These are phyloP conservation scores for Hirtodrosophila duncani DNA, from an alignment of 2,888 invertebrate species.

Conservation along the genomic window DNA sequence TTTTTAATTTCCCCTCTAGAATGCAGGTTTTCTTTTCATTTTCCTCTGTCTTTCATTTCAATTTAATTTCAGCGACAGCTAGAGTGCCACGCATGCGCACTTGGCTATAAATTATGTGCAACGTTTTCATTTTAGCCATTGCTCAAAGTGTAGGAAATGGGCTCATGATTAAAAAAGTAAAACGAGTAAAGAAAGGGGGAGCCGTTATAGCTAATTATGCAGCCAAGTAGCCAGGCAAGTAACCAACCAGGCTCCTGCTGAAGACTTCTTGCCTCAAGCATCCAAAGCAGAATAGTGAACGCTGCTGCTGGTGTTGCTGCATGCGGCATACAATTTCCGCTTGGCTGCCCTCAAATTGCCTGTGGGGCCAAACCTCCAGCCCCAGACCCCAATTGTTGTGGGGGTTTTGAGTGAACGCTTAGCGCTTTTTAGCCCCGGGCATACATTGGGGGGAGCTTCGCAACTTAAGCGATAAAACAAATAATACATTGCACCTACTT, in stretches of 20 bases:
- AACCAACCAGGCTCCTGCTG: not conserved
- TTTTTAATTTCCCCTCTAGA: conserved; percentile 51
- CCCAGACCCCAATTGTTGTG: conserved; percentile 17
- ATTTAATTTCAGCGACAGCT: too few relatives aligned
- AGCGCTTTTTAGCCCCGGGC: conserved; percentile 70
- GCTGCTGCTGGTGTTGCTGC: too few relatives aligned
- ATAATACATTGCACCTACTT: conserved; percentile 71
- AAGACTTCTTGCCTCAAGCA: not conserved
- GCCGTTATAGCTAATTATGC: conserved; percentile 38
- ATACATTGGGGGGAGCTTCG: conserved; percentile 35
- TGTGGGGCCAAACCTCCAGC: conserved; percentile 12
- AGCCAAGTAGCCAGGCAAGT: conserved; percentile 23
- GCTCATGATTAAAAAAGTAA: conserved; percentile 50
- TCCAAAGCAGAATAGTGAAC: too few relatives aligned
- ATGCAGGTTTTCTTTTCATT: not conserved
- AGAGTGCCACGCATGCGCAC: conserved; percentile 37
- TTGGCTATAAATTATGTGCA: conserved; percentile 66
- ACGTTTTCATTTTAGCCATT: conserved; percentile 62
- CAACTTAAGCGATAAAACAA: conserved; percentile 71
- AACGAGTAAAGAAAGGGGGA: conserved; percentile 5
- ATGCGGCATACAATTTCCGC: conserved; percentile 47
- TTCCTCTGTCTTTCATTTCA: not conserved
- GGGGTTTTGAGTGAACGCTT: conserved; percentile 48
- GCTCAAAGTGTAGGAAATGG: conserved; percentile 48
- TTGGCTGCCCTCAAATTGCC: conserved; percentile 42